These are phyloP conservation scores for Orthonychiurus folsomi DNA, from an alignment of 2,888 invertebrate genomes.

Conservation along the genomic window DNA sequence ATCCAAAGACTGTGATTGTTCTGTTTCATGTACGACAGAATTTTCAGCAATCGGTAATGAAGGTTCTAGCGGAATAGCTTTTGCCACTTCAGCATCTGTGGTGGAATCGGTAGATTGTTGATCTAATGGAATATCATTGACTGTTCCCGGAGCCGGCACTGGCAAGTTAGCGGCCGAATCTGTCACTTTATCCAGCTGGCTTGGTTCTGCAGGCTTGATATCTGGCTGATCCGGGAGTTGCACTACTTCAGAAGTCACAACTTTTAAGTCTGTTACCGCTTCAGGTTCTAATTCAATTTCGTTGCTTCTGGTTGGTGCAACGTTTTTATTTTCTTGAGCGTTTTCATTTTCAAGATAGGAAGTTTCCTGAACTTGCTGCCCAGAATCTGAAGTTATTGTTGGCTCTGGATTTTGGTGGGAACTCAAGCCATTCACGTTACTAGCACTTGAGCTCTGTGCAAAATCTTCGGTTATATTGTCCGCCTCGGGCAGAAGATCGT, in stretches of 20 bases:
- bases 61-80: too few species aligned
- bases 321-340: slow-evolving; percentile 6
- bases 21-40: too few species aligned
- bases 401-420: not conserved
- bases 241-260: not conserved
- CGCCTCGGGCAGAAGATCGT: too few species aligned
- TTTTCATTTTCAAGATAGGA: slow-evolving; percentile 8
- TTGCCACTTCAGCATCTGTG: too few species aligned
- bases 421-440: too few species aligned
- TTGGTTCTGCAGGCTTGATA: not conserved
- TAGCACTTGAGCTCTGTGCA: slow-evolving; percentile 3
- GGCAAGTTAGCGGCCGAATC: not conserved
- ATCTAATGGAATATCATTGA: too few species aligned
- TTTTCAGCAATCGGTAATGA: too few species aligned
- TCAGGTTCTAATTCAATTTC: slow-evolving; percentile 20
- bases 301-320: slow-evolving; percentile 3
- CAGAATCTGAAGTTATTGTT: too few species aligned
- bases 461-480: not conserved
- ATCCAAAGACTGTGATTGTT: too few species aligned
- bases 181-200: not conserved
- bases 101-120: too few species aligned
- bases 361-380: not conserved
- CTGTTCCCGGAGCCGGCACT: not conserved
- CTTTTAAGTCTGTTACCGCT: slow-evolving; percentile 10
- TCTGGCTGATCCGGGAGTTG: too few species aligned